Conservation (phyloP, 2,797 vertebrate genomes). For the Premnoplex brunnescens region DNA sequence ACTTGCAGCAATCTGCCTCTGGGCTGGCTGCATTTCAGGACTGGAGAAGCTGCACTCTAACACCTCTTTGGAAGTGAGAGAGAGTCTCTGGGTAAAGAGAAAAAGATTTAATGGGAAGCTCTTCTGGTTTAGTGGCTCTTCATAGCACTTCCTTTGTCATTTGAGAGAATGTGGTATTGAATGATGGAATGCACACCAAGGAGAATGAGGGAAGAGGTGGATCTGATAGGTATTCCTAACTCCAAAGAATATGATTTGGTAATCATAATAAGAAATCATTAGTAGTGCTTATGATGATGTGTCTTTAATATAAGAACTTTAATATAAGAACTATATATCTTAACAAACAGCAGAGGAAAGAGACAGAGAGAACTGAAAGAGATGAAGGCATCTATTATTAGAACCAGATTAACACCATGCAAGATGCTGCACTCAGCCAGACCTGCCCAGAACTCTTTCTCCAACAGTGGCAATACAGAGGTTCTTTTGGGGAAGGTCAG, state of each 20-base stretch:
- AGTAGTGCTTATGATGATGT: not conserved
- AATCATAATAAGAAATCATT: not conserved
- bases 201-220: not conserved
- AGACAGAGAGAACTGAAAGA: not conserved
- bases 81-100: not conserved
- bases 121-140: not conserved
- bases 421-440: not conserved
- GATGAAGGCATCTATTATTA: not conserved
- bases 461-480: not conserved
- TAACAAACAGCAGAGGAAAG: not conserved
- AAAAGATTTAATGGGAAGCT: not conserved
- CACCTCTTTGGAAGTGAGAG: not conserved
- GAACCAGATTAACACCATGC: not conserved
- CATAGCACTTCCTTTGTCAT: not conserved
- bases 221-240: not conserved
- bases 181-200: accelerated
- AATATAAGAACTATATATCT: not conserved
- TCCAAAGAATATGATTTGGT: not conserved
- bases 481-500: not conserved
- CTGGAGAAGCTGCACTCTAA: not conserved
- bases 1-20: not conserved
- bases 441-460: not conserved
- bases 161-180: not conserved
- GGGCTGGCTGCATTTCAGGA: not conserved
- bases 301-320: not conserved